Evolutionary conservation across 2,797 vertebrate species (phyloP).

Genomic region (Huso huso): DNA sequence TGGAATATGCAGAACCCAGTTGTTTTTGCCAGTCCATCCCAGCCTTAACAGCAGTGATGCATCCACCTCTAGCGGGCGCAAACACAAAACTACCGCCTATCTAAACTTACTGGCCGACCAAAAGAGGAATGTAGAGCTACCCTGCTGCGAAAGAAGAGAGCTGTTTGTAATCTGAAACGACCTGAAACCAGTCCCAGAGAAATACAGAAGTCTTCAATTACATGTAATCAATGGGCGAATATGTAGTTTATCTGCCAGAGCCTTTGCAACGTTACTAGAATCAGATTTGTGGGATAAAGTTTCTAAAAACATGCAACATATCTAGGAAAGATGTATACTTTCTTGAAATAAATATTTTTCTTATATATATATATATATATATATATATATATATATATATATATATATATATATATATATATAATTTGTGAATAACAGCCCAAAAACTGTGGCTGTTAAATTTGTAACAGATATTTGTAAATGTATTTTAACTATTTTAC

Average conservation of each 20-base stretch:
- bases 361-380: no score
- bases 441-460: no score
- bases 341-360: no score
- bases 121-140: slow-evolving; percentile 87
- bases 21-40: slow-evolving; percentile 75
- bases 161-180: slow-evolving; percentile 96
- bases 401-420: no score
- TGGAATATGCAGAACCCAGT: slow-evolving; percentile 36
- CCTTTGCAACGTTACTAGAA: no score
- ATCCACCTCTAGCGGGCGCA: slow-evolving; percentile 87
- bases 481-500: no score
- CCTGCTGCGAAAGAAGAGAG: slow-evolving; percentile 92
- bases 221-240: slow-evolving; percentile 26
- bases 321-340: no score
- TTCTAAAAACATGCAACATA: no score
- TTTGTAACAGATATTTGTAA: no score
- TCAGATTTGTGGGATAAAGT: no score
- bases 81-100: slow-evolving; percentile 29
- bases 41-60: slow-evolving; percentile 70
- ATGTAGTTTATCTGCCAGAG: neutral
- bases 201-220: slow-evolving; percentile 62
- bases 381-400: no score
- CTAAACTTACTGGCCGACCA: slow-evolving; percentile 66
- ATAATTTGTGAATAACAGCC: no score
- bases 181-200: slow-evolving; percentile 58